These are phyloP conservation scores for Hippasteria phrygiana DNA, from an alignment of 53 echinoderm and acorn worm genomes.

Conservation along the genomic window DNA sequence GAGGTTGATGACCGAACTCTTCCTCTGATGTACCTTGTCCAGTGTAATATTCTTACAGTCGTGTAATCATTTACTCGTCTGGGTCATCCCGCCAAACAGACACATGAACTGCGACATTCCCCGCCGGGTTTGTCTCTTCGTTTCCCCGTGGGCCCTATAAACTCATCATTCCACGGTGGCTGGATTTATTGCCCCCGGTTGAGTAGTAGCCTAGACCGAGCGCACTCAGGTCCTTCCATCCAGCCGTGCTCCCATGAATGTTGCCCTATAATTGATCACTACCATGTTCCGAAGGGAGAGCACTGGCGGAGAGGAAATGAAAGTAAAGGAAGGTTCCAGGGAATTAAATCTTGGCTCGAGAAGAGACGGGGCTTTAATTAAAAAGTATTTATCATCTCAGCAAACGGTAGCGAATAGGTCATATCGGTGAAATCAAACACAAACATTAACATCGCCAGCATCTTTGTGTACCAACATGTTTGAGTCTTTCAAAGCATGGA, in stretches of 20 bases:
- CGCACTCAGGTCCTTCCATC: neutral
- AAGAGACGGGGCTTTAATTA: neutral
- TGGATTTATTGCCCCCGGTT: neutral
- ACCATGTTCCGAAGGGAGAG: neutral
- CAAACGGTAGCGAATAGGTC: too few species aligned
- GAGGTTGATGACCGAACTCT: slow-evolving; percentile 1
- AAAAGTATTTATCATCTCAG: neutral
- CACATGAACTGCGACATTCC: slow-evolving; percentile 18
- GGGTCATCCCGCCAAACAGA: neutral
- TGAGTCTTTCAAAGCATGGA: too few species aligned
- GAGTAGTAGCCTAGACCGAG: neutral
- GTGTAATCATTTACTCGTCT: neutral
- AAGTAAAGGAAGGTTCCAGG: neutral
- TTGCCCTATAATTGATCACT: neutral
- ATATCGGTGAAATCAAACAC: too few species aligned
- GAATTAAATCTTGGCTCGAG: neutral
- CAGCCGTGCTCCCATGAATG: slow-evolving; percentile 17
- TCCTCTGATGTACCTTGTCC: neutral
- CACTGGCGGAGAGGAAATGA: neutral
- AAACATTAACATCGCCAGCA: too few species aligned
- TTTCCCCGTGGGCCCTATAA: neutral
- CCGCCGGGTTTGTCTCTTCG: neutral
- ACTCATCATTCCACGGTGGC: neutral
- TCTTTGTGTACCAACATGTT: too few species aligned
- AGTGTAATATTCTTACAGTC: neutral